These are phyloP conservation scores for Trachurus trachurus DNA, from an alignment of 2,797 vertebrate genomes.

Conservation along the genomic window DNA sequence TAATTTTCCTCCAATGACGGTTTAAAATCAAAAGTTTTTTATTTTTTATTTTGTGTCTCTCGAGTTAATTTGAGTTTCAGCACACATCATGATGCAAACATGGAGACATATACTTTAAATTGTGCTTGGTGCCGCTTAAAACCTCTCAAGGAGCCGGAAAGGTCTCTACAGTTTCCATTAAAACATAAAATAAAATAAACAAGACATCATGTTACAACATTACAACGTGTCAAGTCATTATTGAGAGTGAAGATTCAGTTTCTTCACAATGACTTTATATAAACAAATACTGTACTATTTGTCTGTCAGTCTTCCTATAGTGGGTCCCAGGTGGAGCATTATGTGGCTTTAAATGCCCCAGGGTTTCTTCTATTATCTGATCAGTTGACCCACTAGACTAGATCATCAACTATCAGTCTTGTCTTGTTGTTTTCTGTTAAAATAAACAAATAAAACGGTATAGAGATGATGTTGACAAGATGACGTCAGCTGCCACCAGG, in stretches of 20 bases:
- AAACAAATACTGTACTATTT: too few species aligned
- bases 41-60: not conserved
- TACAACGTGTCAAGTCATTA: not conserved
- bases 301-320: too few species aligned
- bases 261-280: too few species aligned
- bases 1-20: too few species aligned
- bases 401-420: too few species aligned
- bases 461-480: too few species aligned
- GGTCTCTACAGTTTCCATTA: constrained; percentile 1
- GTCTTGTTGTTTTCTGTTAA: too few species aligned
- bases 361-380: too few species aligned
- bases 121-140: not conserved
- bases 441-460: too few species aligned
- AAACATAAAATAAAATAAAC: constrained; percentile 55
- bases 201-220: constrained; percentile 3
- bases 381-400: too few species aligned
- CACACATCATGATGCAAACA: not conserved
- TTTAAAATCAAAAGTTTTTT: not conserved
- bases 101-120: not conserved
- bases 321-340: too few species aligned
- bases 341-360: too few species aligned
- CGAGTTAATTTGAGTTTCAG: not conserved
- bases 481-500: not conserved
- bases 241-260: not conserved
- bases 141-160: not conserved